phyloP scores from a whole-genome alignment of 2,113 vertebrate genomes.

The Brachionichthys hirsutus region DNA sequence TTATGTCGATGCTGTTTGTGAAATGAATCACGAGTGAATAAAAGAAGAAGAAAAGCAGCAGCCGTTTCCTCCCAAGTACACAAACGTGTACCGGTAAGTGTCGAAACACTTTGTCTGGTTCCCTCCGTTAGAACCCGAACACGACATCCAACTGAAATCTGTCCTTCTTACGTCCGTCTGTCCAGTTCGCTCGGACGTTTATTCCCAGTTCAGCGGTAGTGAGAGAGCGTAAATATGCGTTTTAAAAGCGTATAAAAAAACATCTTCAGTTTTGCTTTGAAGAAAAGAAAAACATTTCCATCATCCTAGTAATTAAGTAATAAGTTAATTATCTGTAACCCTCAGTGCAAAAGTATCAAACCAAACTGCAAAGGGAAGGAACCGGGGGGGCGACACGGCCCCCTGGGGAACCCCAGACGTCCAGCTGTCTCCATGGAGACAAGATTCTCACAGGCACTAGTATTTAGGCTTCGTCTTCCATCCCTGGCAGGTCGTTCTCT shows the following conservation, averaged over 20 bases:
- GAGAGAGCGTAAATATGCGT: conserved; percentile 58
- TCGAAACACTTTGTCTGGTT: no score
- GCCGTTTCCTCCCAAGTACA: no score
- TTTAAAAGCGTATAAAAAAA: conserved; percentile 54
- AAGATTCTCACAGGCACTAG: conserved; percentile 45
- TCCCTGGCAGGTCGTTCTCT: conserved; percentile 32
- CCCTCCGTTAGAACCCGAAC: conserved; percentile 1
- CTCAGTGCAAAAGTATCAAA: conserved; percentile 68
- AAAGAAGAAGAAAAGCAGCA: no score
- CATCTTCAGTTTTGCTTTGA: conserved; percentile 1
- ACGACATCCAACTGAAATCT: conserved; percentile 8
- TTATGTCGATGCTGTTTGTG: no score
- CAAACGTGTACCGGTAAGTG: no score
- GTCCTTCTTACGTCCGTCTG: conserved; percentile 15
- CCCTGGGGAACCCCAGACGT: no score
- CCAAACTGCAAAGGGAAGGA: conserved; percentile 39
- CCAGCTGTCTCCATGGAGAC: conserved; percentile 38
- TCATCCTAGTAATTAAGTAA: conserved; percentile 53
- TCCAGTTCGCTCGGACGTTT: conserved; percentile 33
- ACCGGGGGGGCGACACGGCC: conserved; percentile 27
- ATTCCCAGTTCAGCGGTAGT: conserved; percentile 34
- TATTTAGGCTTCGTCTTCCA: conserved; percentile 34
- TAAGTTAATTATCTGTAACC: conserved; percentile 58
- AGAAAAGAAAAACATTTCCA: conserved; percentile 39
- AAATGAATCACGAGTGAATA: no score